Percentiles rank a stretch among this genome's conserved stretches.
Evolutionary conservation across 2,888 invertebrate genomes (phyloP).

Genomic region (Augochlorella aurata): DNA sequence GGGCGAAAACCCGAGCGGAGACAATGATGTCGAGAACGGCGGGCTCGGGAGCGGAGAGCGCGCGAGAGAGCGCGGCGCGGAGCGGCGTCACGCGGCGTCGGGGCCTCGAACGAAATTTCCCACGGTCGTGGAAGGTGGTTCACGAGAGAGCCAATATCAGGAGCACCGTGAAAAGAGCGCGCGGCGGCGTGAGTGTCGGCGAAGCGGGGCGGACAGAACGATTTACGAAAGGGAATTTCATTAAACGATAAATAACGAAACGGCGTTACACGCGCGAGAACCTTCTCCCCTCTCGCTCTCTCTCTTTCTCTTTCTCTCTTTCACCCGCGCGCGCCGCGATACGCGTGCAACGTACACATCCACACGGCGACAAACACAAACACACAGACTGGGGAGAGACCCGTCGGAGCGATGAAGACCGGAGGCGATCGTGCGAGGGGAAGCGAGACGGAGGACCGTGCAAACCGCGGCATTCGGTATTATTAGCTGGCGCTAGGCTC

Average conservation of each 20-base stretch:
- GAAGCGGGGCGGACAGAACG: conserved; percentile 43
- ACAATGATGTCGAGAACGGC: conserved; percentile 21
- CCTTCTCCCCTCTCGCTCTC: background rate
- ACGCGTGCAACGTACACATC: background rate
- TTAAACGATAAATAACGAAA: conserved; percentile 57
- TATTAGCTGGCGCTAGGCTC: conserved; percentile 70
- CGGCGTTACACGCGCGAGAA: conserved; percentile 22
- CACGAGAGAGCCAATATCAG: conserved; percentile 47
- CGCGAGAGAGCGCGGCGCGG: conserved; percentile 2
- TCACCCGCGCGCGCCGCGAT: background rate
- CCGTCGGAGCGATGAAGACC: conserved; percentile 5
- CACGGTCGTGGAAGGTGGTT: conserved; percentile 50
- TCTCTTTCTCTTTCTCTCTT: background rate
- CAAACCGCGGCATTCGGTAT: conserved; percentile 68
- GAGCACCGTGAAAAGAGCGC: conserved; percentile 50
- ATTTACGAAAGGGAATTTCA: conserved; percentile 59
- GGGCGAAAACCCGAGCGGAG: background rate
- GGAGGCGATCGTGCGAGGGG: conserved; percentile 1
- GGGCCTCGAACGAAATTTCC: conserved; percentile 43
- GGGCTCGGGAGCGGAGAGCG: background rate
- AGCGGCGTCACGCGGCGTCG: background rate
- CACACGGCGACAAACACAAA: background rate
- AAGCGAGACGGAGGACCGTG: conserved; percentile 44
- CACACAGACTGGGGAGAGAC: background rate
- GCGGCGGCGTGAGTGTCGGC: conserved; percentile 9